A percentile compares a stretch with the other conserved stretches of the same genome.
Evolutionary conservation across 2,113 vertebrate genomes (phyloP).

Genomic region (Ibidorhyncha struthersii): DNA sequence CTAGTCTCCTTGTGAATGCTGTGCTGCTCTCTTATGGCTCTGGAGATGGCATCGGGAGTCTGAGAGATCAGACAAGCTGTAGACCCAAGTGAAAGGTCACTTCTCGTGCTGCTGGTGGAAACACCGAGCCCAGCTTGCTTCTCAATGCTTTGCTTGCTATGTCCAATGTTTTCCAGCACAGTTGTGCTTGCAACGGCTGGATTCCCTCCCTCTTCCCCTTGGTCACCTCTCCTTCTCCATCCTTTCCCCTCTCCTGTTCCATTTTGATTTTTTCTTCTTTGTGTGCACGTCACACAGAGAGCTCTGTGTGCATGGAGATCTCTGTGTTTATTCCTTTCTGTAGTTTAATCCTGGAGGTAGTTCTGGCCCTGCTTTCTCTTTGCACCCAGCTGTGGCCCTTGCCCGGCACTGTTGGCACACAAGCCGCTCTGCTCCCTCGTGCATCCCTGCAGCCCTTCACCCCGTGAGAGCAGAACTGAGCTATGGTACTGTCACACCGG

Average conservation of each 20-base stretch:
- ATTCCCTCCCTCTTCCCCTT: background rate
- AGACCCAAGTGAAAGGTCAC: background rate
- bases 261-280: background rate
- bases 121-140: background rate
- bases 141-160: rapidly evolving
- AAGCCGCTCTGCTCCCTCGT: background rate
- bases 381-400: background rate
- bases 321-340: background rate
- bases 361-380: background rate
- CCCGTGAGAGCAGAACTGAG: background rate
- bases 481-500: background rate
- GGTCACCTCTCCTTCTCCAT: background rate
- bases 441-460: background rate
- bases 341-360: background rate
- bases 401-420: background rate
- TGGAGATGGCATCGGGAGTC: rapidly evolving
- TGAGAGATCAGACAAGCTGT: background rate
- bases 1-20: rapidly evolving
- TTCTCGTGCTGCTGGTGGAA: background rate
- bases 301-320: background rate
- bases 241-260: background rate
- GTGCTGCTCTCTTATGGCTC: background rate
- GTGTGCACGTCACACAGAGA: background rate
- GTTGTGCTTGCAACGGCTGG: background rate
- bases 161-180: background rate